phyloP scores from a whole-genome alignment of 1,140 invertebrate genomes.

The Ceratina calcarata region DNA sequence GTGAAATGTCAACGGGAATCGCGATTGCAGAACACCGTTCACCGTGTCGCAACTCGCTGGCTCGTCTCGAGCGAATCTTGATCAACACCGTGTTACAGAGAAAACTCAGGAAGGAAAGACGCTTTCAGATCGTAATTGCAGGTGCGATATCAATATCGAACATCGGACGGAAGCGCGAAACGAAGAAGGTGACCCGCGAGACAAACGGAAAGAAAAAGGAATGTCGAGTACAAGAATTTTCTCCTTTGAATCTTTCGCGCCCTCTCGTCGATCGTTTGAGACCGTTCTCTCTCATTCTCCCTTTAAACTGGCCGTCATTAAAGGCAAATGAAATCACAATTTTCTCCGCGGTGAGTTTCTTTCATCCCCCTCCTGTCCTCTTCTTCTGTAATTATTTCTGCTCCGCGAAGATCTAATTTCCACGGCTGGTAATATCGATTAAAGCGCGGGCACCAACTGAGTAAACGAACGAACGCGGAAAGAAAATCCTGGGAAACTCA shows the following conservation, averaged over 20 bases:
- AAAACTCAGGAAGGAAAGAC: background rate
- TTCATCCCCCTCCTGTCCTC: background rate
- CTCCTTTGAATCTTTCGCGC: background rate
- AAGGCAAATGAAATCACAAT: constrained; percentile 42
- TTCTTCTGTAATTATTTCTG: constrained; percentile 37
- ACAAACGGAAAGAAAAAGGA: background rate
- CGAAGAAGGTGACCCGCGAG: background rate
- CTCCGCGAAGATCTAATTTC: constrained; percentile 31
- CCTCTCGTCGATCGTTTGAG: background rate
- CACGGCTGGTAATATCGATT: constrained; percentile 39
- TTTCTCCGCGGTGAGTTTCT: constrained; percentile 3
- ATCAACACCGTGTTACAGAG: no score
- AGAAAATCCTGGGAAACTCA: background rate
- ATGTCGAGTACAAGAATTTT: background rate
- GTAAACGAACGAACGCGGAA: background rate
- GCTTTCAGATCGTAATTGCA: background rate
- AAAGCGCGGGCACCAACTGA: constrained; percentile 3
- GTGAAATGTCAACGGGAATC: background rate
- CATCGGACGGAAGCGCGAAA: background rate
- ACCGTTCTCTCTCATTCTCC: background rate
- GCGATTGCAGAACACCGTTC: background rate
- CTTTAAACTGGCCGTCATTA: constrained; percentile 25
- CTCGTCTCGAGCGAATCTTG: no score
- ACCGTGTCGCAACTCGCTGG: background rate
- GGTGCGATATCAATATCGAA: background rate